Evolutionary conservation across 1,140 invertebrate species (phyloP), one percentile per base, ranked within the genome.

Genomic region (Copidosoma floridanum): DNA sequence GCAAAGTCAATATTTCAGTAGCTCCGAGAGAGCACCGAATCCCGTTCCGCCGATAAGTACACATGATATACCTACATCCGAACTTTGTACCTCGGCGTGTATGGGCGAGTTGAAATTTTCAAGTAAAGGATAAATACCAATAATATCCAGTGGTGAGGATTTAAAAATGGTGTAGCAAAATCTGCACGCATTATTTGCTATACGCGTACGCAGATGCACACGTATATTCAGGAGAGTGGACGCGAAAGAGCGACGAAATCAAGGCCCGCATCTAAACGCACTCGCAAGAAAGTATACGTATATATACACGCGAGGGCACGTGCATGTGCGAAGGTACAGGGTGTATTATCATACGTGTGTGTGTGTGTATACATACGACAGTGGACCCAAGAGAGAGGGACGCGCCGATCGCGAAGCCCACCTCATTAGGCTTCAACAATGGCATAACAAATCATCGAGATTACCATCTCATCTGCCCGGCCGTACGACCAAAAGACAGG

Each of bases 391-490:
- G n/a, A n/a, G n/a, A n/a, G n/a, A n/a, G n/a, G n/a, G n/a, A 57
- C 37, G 38, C 61, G 47, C 63, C 26, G 43, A 57, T 54, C 50
- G 43, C 40, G 20, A 52, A 40, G 54, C 21, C 52, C 68, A 64
- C 66, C 70, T 72, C 71, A 72, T 72, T 71, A 71, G 70, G 65
- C 68, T 63, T 72, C 70, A 72, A 72, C 71, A 71, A 71, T 72
- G 61, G 69, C 64, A 69, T 69, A 67, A 69, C 67, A 66, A 72
- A 72, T 72, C 71, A 70, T 71, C 64, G 66, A 72, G 71, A 72
- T 72, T 68, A 70, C 60, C 53, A 71, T 71, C 71, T 71, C 64
- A 65, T 71, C 64, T 66, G 60, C 53, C 61, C 41, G 61, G 29
- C 40, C 20, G 11, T 2, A 29, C 3, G 20, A 37, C 14, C n/a